Conservation (phyloP, 2,797 vertebrate genomes). For the Pampus argenteus region DNA sequence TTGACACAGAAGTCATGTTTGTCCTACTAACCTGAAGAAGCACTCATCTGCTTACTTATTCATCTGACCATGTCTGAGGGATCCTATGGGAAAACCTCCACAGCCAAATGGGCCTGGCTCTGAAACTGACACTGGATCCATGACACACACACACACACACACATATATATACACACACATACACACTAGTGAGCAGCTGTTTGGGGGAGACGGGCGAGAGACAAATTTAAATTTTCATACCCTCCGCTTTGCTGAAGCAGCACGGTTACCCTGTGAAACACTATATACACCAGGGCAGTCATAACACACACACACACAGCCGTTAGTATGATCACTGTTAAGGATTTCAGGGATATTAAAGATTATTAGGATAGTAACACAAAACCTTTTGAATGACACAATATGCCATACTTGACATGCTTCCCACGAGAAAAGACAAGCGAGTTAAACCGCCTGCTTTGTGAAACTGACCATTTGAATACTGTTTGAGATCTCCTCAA, state of each 20-base stretch:
- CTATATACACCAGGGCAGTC: slow-evolving; percentile 35
- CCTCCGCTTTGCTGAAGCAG: slow-evolving; percentile 52
- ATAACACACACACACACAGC: slow-evolving; percentile 23
- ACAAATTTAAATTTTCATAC: slow-evolving; percentile 72
- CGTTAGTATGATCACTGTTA: background rate
- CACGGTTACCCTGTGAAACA: slow-evolving; percentile 46
- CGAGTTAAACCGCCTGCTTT: background rate
- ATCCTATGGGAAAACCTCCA: slow-evolving; percentile 69
- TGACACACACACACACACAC: slow-evolving; percentile 30
- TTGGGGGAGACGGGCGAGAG: slow-evolving; percentile 61
- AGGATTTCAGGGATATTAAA: slow-evolving; percentile 16
- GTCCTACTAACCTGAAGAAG: slow-evolving; percentile 73
- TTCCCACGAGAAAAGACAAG: slow-evolving; percentile 11
- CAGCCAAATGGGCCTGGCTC: slow-evolving; percentile 54
- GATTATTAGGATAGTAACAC: background rate
- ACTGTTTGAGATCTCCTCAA: slow-evolving; percentile 22
- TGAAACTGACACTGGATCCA: slow-evolving; percentile 73
- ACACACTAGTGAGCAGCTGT: slow-evolving; percentile 72
- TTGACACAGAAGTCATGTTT: slow-evolving; percentile 42
- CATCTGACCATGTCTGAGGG: slow-evolving; percentile 64
- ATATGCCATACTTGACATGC: background rate
- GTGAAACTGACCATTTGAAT: slow-evolving; percentile 13
- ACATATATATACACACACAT: slow-evolving; percentile 24
- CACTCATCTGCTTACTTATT: slow-evolving; percentile 73
- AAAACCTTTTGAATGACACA: slow-evolving; percentile 12